A percentile compares a stretch with the other conserved stretches of the same genome.
Evolutionary conservation across 92 coral and sea anemone species (phyloP).

Genomic region (Porites rus): DNA sequence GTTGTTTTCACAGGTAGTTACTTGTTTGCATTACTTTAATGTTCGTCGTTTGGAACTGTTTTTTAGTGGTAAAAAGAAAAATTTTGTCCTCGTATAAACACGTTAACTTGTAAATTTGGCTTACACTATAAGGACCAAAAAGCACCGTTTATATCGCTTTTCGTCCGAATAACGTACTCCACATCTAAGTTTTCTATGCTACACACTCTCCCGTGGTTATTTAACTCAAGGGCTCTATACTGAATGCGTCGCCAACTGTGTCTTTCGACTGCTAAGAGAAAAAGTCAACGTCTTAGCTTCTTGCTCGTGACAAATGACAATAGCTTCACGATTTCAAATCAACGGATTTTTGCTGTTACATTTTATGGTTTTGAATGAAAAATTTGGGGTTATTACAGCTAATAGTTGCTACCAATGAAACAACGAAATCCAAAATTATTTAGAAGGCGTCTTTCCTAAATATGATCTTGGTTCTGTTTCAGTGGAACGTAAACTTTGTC

Average conservation of each 20-base stretch:
- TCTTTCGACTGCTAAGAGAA: background rate
- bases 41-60: background rate
- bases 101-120: background rate
- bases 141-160: background rate
- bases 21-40: background rate
- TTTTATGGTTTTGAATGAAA: background rate
- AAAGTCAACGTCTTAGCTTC: background rate
- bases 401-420: too few species aligned
- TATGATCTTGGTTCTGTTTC: too few species aligned
- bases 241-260: background rate
- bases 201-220: background rate
- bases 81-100: background rate
- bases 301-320: constrained; percentile 19
- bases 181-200: background rate
- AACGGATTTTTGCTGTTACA: background rate
- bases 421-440: too few species aligned
- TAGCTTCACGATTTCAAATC: constrained; percentile 1
- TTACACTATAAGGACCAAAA: too few species aligned
- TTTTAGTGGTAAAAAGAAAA: background rate
- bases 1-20: background rate
- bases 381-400: too few species aligned
- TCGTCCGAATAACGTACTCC: background rate
- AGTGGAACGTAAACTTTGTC: too few species aligned
- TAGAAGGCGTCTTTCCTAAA: background rate
- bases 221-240: too few species aligned